Evolutionary conservation across 2,888 invertebrate species (phyloP), one percentile per base, ranked within the genome.

Genomic region (Dolichopus griseipennis): DNA sequence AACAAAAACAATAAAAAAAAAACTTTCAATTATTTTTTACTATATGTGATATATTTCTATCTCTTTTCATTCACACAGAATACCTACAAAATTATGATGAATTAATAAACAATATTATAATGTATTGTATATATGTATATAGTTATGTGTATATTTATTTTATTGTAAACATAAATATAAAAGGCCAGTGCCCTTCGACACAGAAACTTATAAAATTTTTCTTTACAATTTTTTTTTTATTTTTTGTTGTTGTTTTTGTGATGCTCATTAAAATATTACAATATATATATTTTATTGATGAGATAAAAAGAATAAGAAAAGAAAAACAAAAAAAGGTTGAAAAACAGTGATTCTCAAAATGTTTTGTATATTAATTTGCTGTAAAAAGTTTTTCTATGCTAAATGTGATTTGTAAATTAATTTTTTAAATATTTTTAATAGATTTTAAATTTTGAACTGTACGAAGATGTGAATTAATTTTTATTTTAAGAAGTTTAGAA

Each of bases 171-270:
- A 52, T 52, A 52, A 52, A 52, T 18, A 52, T 7, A 52, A 52
- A 52, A 52, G 52, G 52, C 52, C 52, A 52, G 52, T 52, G 52
- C 52, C 52, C 52, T 52, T 52, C 52, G 52, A 52, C 52, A 52
- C 52, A 52, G 52, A 52, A 52, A 52, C 18, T 52, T 52, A 52
- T 18, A 52, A 18, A 4, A 18, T 52, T 12, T 52, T 18, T 52
- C 18, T 52, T 15, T 15, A 52, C 8, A 18, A 4, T 52, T 52
- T 52, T 52, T 52, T 18, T 52, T 52, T 52, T 41, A 18, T 52
- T 52, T 52, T 52, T 52, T 52, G 9, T 15, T 52, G 9, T 52
- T 52, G 52, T 52, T 10, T 37, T 37, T 52, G 18, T 18, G 18
- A 52, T 52, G 52, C 52, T 52, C 41, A 41, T 41, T 41, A 41